These are phyloP conservation scores for Terrapene triunguis DNA, from an alignment of 2,113 vertebrate genomes.

Conservation along the genomic window DNA sequence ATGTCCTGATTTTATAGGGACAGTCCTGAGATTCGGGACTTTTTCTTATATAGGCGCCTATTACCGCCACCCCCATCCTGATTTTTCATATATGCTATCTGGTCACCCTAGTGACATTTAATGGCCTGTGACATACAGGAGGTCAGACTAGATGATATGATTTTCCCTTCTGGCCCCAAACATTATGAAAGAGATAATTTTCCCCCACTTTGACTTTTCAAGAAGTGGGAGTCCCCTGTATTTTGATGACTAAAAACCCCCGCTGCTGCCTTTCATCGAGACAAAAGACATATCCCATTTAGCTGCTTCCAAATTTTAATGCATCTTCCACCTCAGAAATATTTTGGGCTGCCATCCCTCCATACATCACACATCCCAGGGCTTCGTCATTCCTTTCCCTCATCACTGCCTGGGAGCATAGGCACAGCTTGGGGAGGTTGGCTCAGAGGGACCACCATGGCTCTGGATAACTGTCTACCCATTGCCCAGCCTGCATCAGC, in stretches of 20 bases:
- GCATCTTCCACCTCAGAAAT: background rate
- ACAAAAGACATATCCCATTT: background rate
- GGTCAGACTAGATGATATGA: background rate
- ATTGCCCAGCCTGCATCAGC: background rate
- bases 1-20: too few relatives aligned
- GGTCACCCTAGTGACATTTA: background rate
- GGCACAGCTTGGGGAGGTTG: background rate
- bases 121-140: background rate
- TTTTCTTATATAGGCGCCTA: too few relatives aligned
- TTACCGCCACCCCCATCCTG: too few relatives aligned
- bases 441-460: background rate
- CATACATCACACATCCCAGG: background rate
- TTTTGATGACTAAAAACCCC: background rate
- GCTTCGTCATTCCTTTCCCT: background rate
- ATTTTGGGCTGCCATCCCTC: background rate
- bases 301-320: background rate
- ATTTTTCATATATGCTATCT: too few relatives aligned
- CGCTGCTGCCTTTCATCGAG: background rate
- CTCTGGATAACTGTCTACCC: background rate
- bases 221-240: background rate
- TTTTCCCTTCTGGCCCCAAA: background rate
- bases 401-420: background rate
- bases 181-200: background rate
- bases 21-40: too few relatives aligned
- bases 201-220: background rate